Evolutionary conservation across 2,113 vertebrate species (phyloP).

Genomic region (Lethenteron reissneri): DNA sequence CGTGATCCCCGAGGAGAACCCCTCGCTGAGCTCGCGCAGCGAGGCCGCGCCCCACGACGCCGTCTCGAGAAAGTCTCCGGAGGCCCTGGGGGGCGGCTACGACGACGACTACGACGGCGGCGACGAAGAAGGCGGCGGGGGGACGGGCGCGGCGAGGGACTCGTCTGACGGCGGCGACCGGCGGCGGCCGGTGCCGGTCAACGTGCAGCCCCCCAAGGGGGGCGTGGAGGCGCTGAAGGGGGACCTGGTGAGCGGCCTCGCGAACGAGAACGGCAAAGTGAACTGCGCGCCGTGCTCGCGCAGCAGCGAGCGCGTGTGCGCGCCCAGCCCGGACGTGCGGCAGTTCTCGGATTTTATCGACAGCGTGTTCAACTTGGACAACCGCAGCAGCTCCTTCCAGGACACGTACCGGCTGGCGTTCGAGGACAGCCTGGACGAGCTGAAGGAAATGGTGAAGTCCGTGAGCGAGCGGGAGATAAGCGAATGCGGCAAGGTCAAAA

Average conservation of each 20-base stretch:
- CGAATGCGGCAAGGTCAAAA: conserved; percentile 70
- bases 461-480: conserved; percentile 57
- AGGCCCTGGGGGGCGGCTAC: conserved; percentile 17
- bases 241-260: too few relatives aligned
- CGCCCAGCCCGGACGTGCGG: conserved; percentile 75
- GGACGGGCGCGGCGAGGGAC: conserved; percentile 6
- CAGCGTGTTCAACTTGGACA: conserved; percentile 81
- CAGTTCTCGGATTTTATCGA: conserved; percentile 95
- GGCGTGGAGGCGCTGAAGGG: conserved; percentile 17
- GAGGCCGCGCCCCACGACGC: conserved; percentile 72
- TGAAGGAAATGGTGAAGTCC: conserved; percentile 31
- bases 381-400: conserved; percentile 65
- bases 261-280: too few relatives aligned
- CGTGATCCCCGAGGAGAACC: conserved; percentile 78
- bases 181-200: neutral
- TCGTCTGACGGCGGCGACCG: neutral
- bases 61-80: conserved; percentile 51
- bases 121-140: conserved; percentile 4
- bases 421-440: conserved; percentile 19
- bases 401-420: conserved; percentile 33
- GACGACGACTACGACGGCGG: neutral
- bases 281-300: too few relatives aligned
- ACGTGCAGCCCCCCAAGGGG: conserved; percentile 23
- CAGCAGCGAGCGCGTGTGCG: conserved; percentile 7
- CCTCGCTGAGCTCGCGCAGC: conserved; percentile 79